Evolutionary conservation across 2,888 invertebrate species (phyloP), one percentile per base, ranked within the genome.

Genomic region (Acrocyrtus sp.): DNA sequence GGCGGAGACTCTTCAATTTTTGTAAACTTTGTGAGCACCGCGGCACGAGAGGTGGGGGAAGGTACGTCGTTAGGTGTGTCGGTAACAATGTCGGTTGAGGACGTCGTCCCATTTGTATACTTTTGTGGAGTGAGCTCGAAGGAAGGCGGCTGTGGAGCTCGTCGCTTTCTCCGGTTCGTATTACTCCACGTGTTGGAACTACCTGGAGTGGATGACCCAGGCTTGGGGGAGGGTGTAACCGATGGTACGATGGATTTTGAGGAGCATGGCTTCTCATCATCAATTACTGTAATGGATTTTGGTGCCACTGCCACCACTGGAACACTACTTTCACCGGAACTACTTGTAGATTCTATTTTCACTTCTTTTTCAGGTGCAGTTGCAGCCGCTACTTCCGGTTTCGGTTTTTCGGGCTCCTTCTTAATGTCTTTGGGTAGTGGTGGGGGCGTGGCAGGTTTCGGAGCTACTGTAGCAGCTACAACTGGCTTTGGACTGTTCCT

Each of bases 181-280:
- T 48, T 75, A 22, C 75, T 60, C 75, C 70, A 75, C 1, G 70
- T 70, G 22, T 60, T 68, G 12, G 73, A 62, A 17, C 56, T 34
- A 17, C 56, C 56, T 57, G 34, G 41, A 5, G 12, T 19, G 8
- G 41, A 17, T n/a, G n/a, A n/a, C n/a, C n/a, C n/a, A n/a, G n/a
- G n/a, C n/a, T 50, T 26, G 5, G 50, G 8, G n/a, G n/a, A n/a
- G n/a, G 19, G 22, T 12, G 10, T n/a, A 10, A 27, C n/a, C n/a
- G n/a, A n/a, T n/a, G n/a, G n/a, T n/a, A n/a, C n/a, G n/a, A n/a
- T 10, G 72, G 63, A n/a, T 63, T 70, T 21, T 47, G 66, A 34
- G 15, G 19, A 10, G 26, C 34, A 34, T 34, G 34, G 34, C 12
- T 34, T 34, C 12, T 5, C 34, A 26, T 17, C 54, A 6, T 54